Percentiles rank a stretch among this genome's conserved stretches.
Evolutionary conservation across 2,113 vertebrate genomes (phyloP).

Genomic region (Limnothrissa miodon): DNA sequence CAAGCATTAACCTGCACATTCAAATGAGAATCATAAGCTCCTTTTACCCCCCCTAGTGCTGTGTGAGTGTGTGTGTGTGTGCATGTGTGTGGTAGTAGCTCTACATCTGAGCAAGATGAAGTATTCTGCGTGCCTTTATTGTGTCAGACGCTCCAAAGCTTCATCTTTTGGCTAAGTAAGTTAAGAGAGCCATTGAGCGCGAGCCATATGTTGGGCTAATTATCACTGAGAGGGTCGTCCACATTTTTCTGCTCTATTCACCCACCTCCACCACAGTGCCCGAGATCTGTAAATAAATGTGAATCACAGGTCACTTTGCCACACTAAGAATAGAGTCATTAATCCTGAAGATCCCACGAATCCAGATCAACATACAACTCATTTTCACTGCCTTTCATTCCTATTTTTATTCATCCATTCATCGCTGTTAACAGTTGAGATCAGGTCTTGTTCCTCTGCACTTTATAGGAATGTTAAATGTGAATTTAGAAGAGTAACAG

Average conservation of each 20-base stretch:
- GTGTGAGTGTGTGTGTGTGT: constrained; percentile 13
- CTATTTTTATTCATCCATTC: neutral
- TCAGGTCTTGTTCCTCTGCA: neutral
- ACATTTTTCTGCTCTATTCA: neutral
- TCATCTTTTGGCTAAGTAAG: neutral
- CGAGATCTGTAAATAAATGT: neutral
- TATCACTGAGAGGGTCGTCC: neutral
- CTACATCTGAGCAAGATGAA: neutral
- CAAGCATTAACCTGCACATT: constrained; percentile 14
- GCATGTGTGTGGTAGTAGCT: neutral
- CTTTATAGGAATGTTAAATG: neutral
- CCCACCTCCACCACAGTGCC: neutral
- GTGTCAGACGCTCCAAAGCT: neutral
- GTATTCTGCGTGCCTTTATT: neutral
- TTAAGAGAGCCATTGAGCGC: neutral
- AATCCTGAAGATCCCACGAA: neutral
- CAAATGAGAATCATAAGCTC: constrained; percentile 22
- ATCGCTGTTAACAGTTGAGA: neutral
- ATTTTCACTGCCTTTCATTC: neutral
- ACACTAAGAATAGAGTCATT: neutral
- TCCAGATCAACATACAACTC: neutral
- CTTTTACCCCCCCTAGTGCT: neutral
- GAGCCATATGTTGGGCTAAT: neutral
- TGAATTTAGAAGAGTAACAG: neutral
- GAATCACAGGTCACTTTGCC: constrained; percentile 3